A percentile compares a stretch with the other conserved stretches of the same genome.
Conservation (phyloP, 2,113 vertebrate genomes). For the Catagonus wagneri region DNA sequence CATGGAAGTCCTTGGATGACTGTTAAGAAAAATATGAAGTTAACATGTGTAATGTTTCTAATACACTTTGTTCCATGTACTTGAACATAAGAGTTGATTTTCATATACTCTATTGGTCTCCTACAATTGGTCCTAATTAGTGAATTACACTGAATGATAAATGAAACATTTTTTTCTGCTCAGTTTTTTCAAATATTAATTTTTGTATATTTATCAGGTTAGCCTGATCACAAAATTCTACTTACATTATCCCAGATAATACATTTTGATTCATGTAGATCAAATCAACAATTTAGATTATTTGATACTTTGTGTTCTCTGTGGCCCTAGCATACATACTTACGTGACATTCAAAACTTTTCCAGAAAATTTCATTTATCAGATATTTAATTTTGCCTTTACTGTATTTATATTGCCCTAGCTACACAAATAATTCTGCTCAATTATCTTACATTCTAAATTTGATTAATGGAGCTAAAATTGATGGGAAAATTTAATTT, state of each 20-base stretch:
- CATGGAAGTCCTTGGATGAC: not conserved
- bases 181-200: slow-evolving; percentile 15
- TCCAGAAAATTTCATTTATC: not conserved
- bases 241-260: not conserved
- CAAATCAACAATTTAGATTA: not conserved
- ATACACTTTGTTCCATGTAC: not conserved
- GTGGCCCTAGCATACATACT: not conserved
- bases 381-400: not conserved
- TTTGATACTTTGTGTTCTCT: not conserved
- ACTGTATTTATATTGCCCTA: not conserved
- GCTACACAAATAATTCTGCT: not conserved
- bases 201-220: not conserved
- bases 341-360: not conserved
- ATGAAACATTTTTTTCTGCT: not conserved
- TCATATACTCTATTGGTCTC: not conserved
- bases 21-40: slow-evolving; percentile 33
- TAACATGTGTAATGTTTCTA: not conserved
- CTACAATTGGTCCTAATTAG: not conserved
- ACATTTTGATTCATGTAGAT: not conserved
- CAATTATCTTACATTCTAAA: not conserved
- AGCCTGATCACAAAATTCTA: not conserved
- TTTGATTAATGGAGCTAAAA: slow-evolving; percentile 36
- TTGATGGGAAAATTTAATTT: not conserved
- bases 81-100: not conserved
- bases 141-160: not conserved